phyloP scores from a whole-genome alignment of 2,797 vertebrate genomes.

The Rhinella marina region DNA sequence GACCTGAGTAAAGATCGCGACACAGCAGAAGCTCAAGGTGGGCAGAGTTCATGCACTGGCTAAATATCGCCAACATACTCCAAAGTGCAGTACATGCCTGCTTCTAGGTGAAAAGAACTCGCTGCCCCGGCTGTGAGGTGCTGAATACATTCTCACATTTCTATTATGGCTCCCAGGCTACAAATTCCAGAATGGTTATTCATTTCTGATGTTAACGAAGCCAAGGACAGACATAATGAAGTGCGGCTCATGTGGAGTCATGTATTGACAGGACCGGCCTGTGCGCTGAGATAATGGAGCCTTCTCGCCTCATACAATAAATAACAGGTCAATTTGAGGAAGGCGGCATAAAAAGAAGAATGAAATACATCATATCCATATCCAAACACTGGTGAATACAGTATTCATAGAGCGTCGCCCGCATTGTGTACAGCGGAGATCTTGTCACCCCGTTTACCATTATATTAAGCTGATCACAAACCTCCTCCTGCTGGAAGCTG shows the following conservation, averaged over 20 bases:
- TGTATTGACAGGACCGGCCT: slow-evolving; percentile 29
- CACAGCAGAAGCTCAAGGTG: too few relatives aligned
- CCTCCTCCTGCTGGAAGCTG: too few relatives aligned
- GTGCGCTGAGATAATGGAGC: slow-evolving; percentile 20
- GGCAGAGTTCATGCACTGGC: not conserved
- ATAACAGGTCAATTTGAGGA: not conserved
- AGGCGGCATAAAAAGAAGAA: not conserved
- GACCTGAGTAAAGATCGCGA: too few relatives aligned
- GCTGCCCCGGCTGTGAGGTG: not conserved
- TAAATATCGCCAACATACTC: not conserved
- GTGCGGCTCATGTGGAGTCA: slow-evolving; percentile 32
- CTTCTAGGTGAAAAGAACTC: not conserved
- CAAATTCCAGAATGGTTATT: slow-evolving; percentile 20
- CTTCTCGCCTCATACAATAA: not conserved
- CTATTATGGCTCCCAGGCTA: slow-evolving; percentile 18
- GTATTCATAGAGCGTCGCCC: not conserved
- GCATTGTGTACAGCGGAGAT: not conserved
- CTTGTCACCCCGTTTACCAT: not conserved
- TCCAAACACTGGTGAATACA: not conserved
- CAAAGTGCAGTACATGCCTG: not conserved
- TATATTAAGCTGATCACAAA: too few relatives aligned
- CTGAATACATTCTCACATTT: slow-evolving; percentile 5
- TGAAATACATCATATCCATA: not conserved
- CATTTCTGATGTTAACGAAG: slow-evolving; percentile 37
- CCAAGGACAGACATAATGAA: not conserved